Percentiles rank a stretch among this genome's conserved stretches.
These are phyloP conservation scores for Emmelina monodactyla DNA, from an alignment of 2,888 invertebrate species.

Conservation along the genomic window DNA sequence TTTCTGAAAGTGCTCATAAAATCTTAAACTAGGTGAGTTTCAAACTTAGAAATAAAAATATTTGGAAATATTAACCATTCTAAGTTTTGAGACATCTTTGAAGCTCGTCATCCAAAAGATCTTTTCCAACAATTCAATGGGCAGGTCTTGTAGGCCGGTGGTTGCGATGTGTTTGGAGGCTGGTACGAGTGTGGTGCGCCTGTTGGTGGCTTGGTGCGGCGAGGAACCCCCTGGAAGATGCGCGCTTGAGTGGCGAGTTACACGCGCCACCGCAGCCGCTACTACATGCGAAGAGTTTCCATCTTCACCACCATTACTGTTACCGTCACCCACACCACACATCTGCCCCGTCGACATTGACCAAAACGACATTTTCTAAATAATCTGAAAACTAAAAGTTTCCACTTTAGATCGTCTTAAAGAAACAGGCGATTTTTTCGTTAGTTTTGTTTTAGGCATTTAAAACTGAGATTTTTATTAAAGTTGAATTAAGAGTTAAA, in stretches of 20 bases:
- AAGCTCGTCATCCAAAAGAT: slow-evolving; percentile 78
- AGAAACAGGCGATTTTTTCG: no score
- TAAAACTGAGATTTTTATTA: no score
- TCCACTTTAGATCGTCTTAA: no score
- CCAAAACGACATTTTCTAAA: slow-evolving; percentile 36
- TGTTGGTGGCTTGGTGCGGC: slow-evolving; percentile 41
- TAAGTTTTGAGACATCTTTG: slow-evolving; percentile 78
- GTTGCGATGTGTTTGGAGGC: slow-evolving; percentile 31
- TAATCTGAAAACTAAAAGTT: slow-evolving; percentile 38
- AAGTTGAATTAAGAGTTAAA: no score
- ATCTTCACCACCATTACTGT: slow-evolving; percentile 42
- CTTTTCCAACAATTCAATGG: slow-evolving; percentile 81
- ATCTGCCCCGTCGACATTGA: slow-evolving; percentile 71
- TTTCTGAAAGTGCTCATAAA: no score
- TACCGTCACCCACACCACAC: slow-evolving; percentile 63
- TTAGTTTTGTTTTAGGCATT: no score
- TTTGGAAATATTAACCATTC: slow-evolving; percentile 71
- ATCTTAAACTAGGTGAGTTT: not conserved
- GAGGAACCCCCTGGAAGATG: slow-evolving; percentile 54
- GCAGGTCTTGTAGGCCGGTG: slow-evolving; percentile 73
- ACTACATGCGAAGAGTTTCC: slow-evolving; percentile 44
- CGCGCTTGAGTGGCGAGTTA: slow-evolving; percentile 57
- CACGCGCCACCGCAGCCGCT: slow-evolving; percentile 50
- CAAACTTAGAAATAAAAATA: slow-evolving; percentile 4
- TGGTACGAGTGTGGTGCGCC: slow-evolving; percentile 33